Evolutionary conservation across 2,888 invertebrate species (phyloP), one percentile per base, ranked within the genome.

Genomic region (Pollenia griseotomentosa): DNA sequence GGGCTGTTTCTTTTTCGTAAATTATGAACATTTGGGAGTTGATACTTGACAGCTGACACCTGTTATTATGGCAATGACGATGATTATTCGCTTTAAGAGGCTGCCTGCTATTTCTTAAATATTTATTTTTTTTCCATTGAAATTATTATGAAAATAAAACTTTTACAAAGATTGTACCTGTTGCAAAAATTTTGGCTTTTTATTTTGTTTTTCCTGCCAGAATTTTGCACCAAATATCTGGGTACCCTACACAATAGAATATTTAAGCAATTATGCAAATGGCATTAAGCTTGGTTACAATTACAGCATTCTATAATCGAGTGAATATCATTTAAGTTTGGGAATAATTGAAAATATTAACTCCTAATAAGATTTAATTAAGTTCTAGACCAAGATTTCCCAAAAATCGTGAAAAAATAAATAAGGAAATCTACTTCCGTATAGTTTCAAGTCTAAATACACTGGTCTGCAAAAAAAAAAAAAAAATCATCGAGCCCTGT

Each of bases 31-130:
- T 83, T 88, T 88, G 89, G 87, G 88, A 88, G 89, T 88, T 86
- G 78, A 80, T 81, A 83, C 48, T 86, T 88, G 88, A 87, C 88
- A 88, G 89, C 88, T 88, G 89, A 88, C 89, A 89, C 89, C 89
- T 89, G 89, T 88, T 87, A 89, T 89, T 89, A 89, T 68, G 14
- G 63, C 55, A 82, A 85, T 57, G 44, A 68, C 23, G 14, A 44
- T 70, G 44, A 61, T 61, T 59, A 75, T 63, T 11, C 61, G 83
- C 40, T 71, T 2, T 40, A 68, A 51, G 16, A 63, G 11, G 23
- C 16, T 65, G 53, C 23, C 66, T 46, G 68, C 0, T 51, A 53
- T 65, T 71, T 55, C 19, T 42, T 48, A 44, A 42, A 70, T 33
- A 65, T 33, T 63, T 55, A 53, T 53, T 63, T 42, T n/a, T 33